These are phyloP conservation scores for Phrynosoma platyrhinos DNA, from an alignment of 2,113 vertebrate species.

Conservation along the genomic window DNA sequence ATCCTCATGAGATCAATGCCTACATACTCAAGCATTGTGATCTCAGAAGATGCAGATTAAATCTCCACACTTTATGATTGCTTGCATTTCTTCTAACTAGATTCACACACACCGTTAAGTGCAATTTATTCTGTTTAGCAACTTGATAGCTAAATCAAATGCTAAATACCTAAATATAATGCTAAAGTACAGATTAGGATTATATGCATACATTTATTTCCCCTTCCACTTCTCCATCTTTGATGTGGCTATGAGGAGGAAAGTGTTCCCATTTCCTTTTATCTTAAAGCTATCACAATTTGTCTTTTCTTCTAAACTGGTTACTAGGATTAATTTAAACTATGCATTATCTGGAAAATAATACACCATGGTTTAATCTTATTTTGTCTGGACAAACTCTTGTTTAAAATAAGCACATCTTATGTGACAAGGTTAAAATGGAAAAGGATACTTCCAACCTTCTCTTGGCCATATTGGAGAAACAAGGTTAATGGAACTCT, in stretches of 20 bases:
- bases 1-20: neutral
- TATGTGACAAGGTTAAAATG: neutral
- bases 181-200: neutral
- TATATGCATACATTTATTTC: neutral
- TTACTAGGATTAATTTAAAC: neutral
- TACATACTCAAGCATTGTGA: neutral
- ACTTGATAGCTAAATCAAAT: neutral
- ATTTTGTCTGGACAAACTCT: neutral
- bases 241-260: neutral
- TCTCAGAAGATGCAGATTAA: neutral
- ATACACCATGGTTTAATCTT: neutral
- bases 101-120: neutral
- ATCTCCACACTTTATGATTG: neutral
- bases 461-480: neutral
- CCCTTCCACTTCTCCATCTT: neutral
- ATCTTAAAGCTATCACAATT: neutral
- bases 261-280: neutral
- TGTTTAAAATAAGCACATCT: neutral
- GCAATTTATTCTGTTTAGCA: neutral
- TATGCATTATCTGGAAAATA: neutral
- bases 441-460: neutral
- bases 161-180: neutral
- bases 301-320: neutral
- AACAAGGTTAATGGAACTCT: neutral
- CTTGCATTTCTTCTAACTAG: neutral